Evolutionary conservation across 2,797 vertebrate species (phyloP).

Genomic region (Bradypus variegatus): DNA sequence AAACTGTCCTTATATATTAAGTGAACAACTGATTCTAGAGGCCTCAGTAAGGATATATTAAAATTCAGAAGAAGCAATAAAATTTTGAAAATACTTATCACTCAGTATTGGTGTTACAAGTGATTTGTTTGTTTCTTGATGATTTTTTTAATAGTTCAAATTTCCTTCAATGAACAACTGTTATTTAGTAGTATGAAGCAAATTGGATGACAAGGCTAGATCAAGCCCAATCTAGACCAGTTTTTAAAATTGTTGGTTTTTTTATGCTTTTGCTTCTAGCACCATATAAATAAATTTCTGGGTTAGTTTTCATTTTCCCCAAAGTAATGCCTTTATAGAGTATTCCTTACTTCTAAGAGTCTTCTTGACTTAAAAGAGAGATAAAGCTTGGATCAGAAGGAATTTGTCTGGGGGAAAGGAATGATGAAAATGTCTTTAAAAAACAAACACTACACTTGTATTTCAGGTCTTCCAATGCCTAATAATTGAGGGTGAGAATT

Average conservation of each 20-base stretch:
- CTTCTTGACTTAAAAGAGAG: not conserved
- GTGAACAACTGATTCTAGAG: not conserved
- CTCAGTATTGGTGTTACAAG: not conserved
- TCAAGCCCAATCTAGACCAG: not conserved
- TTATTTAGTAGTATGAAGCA: not conserved
- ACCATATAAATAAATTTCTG: not conserved
- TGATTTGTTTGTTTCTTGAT: not conserved
- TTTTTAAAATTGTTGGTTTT: not conserved
- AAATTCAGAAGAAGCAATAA: not conserved
- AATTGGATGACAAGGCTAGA: not conserved
- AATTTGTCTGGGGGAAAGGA: not conserved
- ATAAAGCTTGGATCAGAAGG: not conserved
- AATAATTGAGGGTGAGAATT: slow-evolving; percentile 91
- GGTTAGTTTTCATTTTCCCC: not conserved
- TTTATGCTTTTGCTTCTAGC: not conserved
- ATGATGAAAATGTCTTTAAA: rapidly evolving
- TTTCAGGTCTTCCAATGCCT: slow-evolving; percentile 93
- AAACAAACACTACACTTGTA: not conserved
- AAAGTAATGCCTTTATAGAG: not conserved
- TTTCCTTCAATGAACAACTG: not conserved
- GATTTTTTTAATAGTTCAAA: rapidly evolving
- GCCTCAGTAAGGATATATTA: not conserved
- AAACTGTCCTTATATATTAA: not conserved
- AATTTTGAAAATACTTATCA: not conserved
- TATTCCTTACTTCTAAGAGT: not conserved